These are phyloP conservation scores for Drosophila quadrilineata DNA, from an alignment of 1,140 invertebrate genomes.

Conservation along the genomic window DNA sequence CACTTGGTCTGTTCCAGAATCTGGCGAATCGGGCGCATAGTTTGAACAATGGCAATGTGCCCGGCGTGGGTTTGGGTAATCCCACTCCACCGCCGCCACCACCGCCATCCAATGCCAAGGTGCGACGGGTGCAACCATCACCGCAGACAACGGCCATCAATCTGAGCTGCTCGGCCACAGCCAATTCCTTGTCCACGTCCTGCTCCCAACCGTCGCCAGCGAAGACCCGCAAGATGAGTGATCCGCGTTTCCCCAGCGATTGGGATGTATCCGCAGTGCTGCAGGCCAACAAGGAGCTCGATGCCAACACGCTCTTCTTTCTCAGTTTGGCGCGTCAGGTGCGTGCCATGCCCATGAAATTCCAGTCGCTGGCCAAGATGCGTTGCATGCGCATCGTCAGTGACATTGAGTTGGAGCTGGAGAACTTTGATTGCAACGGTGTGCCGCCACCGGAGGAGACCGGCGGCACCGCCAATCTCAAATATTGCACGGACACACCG, in stretches of 20 bases:
- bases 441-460: constrained; percentile 51
- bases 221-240: constrained; percentile 63
- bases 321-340: constrained; percentile 71
- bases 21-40: constrained; percentile 51
- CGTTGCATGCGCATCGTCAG: constrained; percentile 79
- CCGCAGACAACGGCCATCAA: constrained; percentile 74
- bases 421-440: constrained; percentile 70
- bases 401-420: constrained; percentile 74
- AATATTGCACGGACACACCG: constrained; percentile 70
- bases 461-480: constrained; percentile 44
- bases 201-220: constrained; percentile 48
- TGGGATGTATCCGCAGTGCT: constrained; percentile 72
- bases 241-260: constrained; percentile 53
- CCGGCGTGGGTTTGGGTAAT: constrained; percentile 24
- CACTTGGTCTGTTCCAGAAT: constrained; percentile 65
- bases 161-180: constrained; percentile 57
- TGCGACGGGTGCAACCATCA: constrained; percentile 70
- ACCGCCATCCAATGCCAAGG: constrained; percentile 57
- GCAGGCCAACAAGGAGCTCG: constrained; percentile 74
- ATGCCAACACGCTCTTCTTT: constrained; percentile 77
- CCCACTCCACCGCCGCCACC: constrained; percentile 45
- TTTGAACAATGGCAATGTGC: constrained; percentile 48
- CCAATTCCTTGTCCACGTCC: neutral
- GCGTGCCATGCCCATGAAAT: constrained; percentile 75
- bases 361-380: constrained; percentile 77